Conservation (phyloP, 2,113 vertebrate genomes). For the Callopanchax toddi region DNA sequence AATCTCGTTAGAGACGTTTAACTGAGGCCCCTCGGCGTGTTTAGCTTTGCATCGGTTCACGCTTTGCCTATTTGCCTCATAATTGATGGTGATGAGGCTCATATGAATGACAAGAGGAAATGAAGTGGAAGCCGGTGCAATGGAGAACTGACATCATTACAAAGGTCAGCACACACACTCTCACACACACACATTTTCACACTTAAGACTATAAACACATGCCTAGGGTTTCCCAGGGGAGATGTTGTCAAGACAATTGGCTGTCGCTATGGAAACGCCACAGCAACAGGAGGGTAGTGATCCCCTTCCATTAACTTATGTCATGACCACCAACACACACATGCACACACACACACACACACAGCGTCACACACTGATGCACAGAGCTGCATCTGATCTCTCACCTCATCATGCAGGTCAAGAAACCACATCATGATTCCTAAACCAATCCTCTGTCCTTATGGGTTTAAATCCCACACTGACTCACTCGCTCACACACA, state of each 20-base stretch:
- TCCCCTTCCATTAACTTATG: constrained; percentile 37
- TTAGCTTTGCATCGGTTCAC: background rate
- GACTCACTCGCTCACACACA: constrained; percentile 8
- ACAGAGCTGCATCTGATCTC: constrained; percentile 19
- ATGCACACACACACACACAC: constrained; percentile 1
- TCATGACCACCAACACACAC: background rate
- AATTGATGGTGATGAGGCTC: constrained; percentile 42
- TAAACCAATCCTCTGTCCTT: constrained; percentile 1
- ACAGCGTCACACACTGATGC: constrained; percentile 2
- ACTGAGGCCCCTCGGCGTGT: constrained; percentile 6
- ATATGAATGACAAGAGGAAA: constrained; percentile 46
- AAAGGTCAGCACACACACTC: constrained; percentile 39
- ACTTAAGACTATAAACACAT: constrained; percentile 16
- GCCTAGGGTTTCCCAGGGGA: constrained; percentile 42
- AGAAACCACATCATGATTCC: constrained; percentile 20
- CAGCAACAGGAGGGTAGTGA: constrained; percentile 49
- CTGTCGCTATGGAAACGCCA: constrained; percentile 59
- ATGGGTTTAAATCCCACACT: constrained; percentile 22
- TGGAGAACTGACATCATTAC: constrained; percentile 35
- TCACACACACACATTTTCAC: constrained; percentile 15
- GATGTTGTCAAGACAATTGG: constrained; percentile 49
- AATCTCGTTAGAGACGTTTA: constrained; percentile 28
- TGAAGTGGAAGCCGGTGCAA: constrained; percentile 6
- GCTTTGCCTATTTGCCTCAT: constrained; percentile 20
- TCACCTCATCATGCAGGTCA: constrained; percentile 30